Base-by-base conservation (phyloP, 2,888 invertebrate species). In the Agrilus cyanescens region DNA sequence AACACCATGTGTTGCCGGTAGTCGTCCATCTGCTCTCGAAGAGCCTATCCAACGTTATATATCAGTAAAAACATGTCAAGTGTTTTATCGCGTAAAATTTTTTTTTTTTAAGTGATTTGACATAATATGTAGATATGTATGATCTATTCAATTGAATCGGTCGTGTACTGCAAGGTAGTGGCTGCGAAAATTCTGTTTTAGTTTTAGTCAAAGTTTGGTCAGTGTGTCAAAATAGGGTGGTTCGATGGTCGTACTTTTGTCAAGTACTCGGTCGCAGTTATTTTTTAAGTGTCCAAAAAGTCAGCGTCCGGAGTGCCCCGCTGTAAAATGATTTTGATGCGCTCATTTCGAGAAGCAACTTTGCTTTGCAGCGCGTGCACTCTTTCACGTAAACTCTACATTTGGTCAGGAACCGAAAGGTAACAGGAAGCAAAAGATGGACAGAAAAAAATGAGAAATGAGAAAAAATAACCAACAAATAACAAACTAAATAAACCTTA, bases 281-380 rank as follows among this genome's bases (percentile, higher is more conserved):
- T 41, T 46, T 41, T 50, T 51, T 76, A 82, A 62, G 78, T 76
- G 68, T 82, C 83, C 65, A 82, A 74, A 63, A 80, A 76, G 60
- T 84, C 83, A 64, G 78, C 74, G 70, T 86, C 85, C 57, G 90
- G 89, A 58, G 80, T 80, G 70, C 88, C 90, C 65, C 87, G 82
- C 73, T 88, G 85, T 66, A 85, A 76, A 61, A 91, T 73, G 58
- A 87, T 74, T 70, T 89, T 90, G 63, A 89, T 83, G 64, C 89
- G 83, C 72, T 91, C 90, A 67, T 81, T 82, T 56, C 86, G 82
- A 70, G 86, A 83, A 62, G 82, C 78, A 62, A 91, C 85, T 76
- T 87, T 87, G 72, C 81, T 83, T 70, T 89, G 87, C 63, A 91
- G 78, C 66, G 80, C 78, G 67, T 85, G 85, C 60, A 88, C 82